phyloP scores from a whole-genome alignment of 2,888 invertebrate species.

The Peribatodes rhomboidaria region DNA sequence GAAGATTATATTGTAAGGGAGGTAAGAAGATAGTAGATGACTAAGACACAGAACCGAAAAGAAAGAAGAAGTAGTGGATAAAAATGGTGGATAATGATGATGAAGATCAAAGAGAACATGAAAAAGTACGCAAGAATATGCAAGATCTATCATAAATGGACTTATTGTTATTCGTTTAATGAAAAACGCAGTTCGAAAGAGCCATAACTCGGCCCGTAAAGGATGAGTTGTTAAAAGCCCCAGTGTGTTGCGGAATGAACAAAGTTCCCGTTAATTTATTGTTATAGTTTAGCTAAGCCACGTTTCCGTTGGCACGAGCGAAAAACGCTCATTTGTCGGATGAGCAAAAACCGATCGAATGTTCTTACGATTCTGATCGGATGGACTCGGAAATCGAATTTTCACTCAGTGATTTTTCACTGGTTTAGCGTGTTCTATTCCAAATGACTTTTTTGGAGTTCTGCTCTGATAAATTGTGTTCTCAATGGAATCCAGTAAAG shows the following conservation, averaged over 20 bases:
- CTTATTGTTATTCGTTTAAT: constrained; percentile 49
- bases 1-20: no score
- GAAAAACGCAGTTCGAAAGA: constrained; percentile 60
- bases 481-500: neutral
- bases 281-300: constrained; percentile 73
- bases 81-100: no score
- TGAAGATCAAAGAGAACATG: neutral
- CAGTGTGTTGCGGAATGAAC: constrained; percentile 64
- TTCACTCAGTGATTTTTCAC: constrained; percentile 19
- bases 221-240: constrained; percentile 71
- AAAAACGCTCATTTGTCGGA: constrained; percentile 23
- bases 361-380: constrained; percentile 20
- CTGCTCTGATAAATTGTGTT: neutral
- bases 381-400: constrained; percentile 23
- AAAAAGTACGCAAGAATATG: neutral
- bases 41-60: no score
- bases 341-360: constrained; percentile 24
- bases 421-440: constrained; percentile 11
- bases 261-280: constrained; percentile 76
- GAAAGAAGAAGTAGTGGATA: neutral
- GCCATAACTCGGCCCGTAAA: constrained; percentile 61
- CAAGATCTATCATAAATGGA: constrained; percentile 4
- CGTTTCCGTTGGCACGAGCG: constrained; percentile 19
- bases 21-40: no score
- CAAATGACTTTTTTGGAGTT: constrained; percentile 6